Base-by-base conservation (phyloP, 2,113 vertebrate species). In the Cyanistes caeruleus region DNA sequence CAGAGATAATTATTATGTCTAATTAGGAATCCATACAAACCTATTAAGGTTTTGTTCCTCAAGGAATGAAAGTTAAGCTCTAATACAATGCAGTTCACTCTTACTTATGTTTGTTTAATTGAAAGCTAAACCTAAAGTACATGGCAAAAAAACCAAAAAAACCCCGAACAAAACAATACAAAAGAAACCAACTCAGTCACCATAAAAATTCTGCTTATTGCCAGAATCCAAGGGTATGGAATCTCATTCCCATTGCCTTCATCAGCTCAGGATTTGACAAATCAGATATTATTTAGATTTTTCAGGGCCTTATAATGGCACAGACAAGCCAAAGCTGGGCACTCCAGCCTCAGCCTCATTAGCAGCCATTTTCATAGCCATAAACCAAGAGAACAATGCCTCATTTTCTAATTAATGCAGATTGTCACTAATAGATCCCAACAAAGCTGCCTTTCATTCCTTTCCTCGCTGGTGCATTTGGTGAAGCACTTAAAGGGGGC, bases 401-500 rank as follows among this genome's bases (percentile, higher is more conserved):
- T 91, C 39, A 63, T 85, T 89, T 90, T 81, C 35, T 95, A 91
- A 91, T 95, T 95, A 94, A 94, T 88, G 90, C 86, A 58, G 69
- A 96, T 84, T 97, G 91, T 86, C 92, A 97, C 96, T 94, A 92
- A 93, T 27, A 30, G 94, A 79, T n/a, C 41, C 65, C 92, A 97
- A 98, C 98, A 97, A 97, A 97, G 97, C 95, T 89, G 22, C 55
- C 95, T 97, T 98, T 97, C 97, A 94, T 62, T 84, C 91, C 96
- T 92, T 41, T 72, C 53, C 68, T 89, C 30, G 56, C 95, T 95
- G 95, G 93, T 94, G 94, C 95, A 91, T 97, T 97, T 97, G 97
- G 97, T 88, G 97, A 97, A 97, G 96, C 96, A 97, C 95, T 98
- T 97, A 97, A 44, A 94, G 82, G 73, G 48, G 84, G 83, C 89